phyloP scores from a whole-genome alignment of 2,888 invertebrate species.

The Bugula neritina region DNA sequence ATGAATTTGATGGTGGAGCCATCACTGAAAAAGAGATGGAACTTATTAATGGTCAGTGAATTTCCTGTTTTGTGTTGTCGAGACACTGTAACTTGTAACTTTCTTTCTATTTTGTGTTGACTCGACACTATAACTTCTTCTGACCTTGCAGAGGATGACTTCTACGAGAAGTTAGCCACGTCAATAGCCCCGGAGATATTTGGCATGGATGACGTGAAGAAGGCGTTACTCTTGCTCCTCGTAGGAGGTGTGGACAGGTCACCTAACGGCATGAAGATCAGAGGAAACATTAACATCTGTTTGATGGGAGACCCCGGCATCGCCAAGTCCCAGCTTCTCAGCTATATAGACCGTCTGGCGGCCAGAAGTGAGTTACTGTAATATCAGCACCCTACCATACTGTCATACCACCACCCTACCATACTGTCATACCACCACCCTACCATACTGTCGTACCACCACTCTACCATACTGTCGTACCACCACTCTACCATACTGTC shows the following conservation, averaged over 20 bases:
- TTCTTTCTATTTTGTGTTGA: neutral
- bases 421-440: no score
- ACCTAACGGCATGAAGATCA: constrained; percentile 94
- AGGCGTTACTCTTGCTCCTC: constrained; percentile 82
- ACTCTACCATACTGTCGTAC: no score
- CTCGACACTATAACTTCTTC: constrained; percentile 19
- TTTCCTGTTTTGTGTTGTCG: neutral
- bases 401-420: no score
- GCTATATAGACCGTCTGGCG: constrained; percentile 87
- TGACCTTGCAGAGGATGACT: constrained; percentile 66
- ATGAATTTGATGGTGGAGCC: constrained; percentile 62
- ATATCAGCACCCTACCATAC: neutral
- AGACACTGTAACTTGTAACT: neutral
- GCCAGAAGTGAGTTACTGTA: constrained; percentile 64
- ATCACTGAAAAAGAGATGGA: constrained; percentile 71
- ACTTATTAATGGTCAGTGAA: constrained; percentile 1
- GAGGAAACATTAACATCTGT: constrained; percentile 86
- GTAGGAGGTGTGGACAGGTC: constrained; percentile 70
- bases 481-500: no score
- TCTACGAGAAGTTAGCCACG: constrained; percentile 82
- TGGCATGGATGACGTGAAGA: constrained; percentile 95
- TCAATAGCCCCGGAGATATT: constrained; percentile 98
- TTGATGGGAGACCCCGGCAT: constrained; percentile 99
- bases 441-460: no score
- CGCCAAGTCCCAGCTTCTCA: constrained; percentile 92